Evolutionary conservation across 2,113 vertebrate species (phyloP).

Genomic region (Phyllopteryx taeniolatus): DNA sequence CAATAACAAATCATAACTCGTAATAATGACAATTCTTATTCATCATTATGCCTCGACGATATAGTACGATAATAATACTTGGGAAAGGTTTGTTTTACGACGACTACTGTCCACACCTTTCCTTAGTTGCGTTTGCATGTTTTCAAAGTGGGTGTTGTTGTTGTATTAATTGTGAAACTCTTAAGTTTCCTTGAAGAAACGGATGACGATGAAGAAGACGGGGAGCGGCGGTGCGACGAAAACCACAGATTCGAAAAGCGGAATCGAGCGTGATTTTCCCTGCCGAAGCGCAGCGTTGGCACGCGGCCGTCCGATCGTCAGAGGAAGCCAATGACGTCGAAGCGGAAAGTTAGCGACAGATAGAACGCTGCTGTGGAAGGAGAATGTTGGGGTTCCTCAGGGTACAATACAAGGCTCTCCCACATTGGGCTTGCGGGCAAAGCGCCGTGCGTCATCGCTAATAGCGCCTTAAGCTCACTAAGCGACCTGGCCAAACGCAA

Average conservation of each 20-base stretch:
- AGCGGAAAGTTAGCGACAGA: not conserved
- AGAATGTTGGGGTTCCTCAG: not conserved
- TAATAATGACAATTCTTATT: not conserved
- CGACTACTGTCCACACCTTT: not conserved
- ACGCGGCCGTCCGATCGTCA: too few species aligned
- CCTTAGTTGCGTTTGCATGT: not conserved
- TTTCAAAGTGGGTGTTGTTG: not conserved
- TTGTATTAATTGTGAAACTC: conserved; percentile 1
- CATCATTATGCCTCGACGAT: too few species aligned
- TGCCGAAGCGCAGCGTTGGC: too few species aligned
- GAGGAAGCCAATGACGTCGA: not conserved
- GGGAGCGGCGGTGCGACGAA: not conserved
- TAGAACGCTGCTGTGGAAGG: not conserved
- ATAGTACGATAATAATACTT: too few species aligned
- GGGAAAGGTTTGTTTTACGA: too few species aligned
- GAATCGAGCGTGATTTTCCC: not conserved
- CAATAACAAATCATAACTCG: not conserved
- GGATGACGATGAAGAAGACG: not conserved
- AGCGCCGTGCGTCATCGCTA: too few species aligned
- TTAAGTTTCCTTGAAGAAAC: not conserved
- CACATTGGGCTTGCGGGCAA: not conserved
- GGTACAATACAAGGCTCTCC: not conserved
- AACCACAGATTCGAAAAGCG: not conserved
- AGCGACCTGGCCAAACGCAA: too few species aligned
- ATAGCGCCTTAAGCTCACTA: too few species aligned